phyloP scores from a whole-genome alignment of 2,888 invertebrate genomes.

The Heteropelma amictum region DNA sequence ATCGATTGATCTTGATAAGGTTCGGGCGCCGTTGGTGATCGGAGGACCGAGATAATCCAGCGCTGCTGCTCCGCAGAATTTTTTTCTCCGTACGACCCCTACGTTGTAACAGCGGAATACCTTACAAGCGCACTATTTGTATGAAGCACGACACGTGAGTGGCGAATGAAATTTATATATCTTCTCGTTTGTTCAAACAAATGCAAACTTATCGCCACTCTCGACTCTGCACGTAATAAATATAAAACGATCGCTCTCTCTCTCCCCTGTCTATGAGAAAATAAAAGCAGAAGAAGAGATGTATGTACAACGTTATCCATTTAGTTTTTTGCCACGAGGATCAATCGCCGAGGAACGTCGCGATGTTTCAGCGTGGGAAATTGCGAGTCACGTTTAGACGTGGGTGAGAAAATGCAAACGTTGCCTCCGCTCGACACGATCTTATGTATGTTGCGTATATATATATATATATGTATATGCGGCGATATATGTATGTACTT shows the following conservation, averaged over 20 bases:
- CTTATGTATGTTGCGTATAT: too few species aligned
- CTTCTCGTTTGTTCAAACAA: conserved; percentile 53
- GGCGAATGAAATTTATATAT: conserved; percentile 43
- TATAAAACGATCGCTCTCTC: conserved; percentile 30
- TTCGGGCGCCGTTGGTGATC: not conserved
- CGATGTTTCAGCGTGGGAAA: conserved; percentile 49
- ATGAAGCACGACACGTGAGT: conserved; percentile 48
- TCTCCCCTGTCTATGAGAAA: not conserved
- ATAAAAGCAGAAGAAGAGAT: not conserved
- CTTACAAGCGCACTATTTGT: conserved; percentile 29
- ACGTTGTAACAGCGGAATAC: too few species aligned
- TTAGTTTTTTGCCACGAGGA: not conserved
- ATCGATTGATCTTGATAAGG: too few species aligned
- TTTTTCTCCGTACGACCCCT: too few species aligned
- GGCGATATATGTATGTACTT: too few species aligned
- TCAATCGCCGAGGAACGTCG: conserved; percentile 37
- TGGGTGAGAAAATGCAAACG: conserved; percentile 39
- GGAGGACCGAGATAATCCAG: conserved; percentile 27
- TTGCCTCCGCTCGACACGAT: too few species aligned
- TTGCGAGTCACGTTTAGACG: conserved; percentile 29
- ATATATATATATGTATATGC: too few species aligned
- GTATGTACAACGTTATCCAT: not conserved
- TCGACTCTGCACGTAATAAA: conserved; percentile 39
- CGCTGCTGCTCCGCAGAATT: not conserved
- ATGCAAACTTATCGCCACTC: conserved; percentile 49